Evolutionary conservation across 1,140 invertebrate genomes (phyloP).

Genomic region (Andricus grossulariae): DNA sequence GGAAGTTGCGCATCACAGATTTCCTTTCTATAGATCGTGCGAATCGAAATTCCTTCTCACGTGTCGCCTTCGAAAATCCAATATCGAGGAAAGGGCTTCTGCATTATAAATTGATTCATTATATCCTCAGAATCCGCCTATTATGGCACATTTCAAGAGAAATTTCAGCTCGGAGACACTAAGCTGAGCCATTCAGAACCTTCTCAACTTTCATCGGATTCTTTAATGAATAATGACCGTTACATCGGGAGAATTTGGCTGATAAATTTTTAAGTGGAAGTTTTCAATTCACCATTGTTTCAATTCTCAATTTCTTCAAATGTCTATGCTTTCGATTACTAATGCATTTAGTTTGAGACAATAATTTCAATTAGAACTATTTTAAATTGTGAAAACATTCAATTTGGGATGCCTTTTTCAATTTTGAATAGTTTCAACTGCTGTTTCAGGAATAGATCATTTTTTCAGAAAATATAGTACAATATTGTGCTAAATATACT

Average conservation of each 20-base stretch:
- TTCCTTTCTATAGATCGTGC: constrained; percentile 1
- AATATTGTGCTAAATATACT: no score
- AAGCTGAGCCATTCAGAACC: constrained; percentile 8
- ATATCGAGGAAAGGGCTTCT: background rate
- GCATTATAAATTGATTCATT: constrained; percentile 1
- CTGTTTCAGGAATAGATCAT: no score
- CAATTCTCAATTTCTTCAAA: no score
- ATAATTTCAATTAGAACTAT: no score
- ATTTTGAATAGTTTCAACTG: no score
- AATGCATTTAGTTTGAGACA: no score
- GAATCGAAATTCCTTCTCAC: constrained; percentile 3
- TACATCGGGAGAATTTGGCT: background rate
- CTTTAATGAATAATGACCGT: background rate
- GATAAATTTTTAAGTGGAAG: background rate
- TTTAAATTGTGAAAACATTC: no score
- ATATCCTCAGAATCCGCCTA: background rate
- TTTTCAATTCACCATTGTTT: no score
- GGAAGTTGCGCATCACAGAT: background rate
- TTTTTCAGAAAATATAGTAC: no score
- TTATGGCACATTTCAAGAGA: constrained; percentile 3
- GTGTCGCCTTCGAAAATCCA: background rate
- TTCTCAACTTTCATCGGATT: background rate
- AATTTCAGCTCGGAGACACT: background rate
- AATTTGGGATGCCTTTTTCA: no score
- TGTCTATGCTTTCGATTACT: no score